Evolutionary conservation across 2,113 vertebrate species (phyloP).

Genomic region (Kobus ellipsiprymnus): DNA sequence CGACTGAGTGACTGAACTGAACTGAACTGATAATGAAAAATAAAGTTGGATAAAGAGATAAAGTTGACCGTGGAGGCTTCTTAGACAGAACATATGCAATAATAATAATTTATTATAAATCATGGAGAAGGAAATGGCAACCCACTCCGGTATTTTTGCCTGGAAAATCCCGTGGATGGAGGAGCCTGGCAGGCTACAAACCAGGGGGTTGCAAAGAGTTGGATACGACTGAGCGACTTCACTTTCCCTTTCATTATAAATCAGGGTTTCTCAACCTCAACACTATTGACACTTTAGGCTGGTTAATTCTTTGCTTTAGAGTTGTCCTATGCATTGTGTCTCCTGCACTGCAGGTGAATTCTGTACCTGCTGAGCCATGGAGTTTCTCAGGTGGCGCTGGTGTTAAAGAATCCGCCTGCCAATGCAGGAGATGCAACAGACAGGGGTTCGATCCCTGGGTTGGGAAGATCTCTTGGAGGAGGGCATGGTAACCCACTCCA

Average conservation of each 20-base stretch:
- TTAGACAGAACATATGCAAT: neutral
- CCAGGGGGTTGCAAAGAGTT: neutral
- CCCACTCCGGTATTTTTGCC: neutral
- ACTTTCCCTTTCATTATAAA: neutral
- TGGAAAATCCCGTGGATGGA: neutral
- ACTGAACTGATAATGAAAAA: neutral
- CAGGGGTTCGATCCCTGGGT: neutral
- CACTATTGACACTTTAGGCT: neutral
- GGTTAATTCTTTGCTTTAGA: neutral
- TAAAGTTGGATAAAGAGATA: neutral
- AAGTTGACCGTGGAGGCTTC: neutral
- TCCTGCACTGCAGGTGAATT: neutral
- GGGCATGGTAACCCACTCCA: neutral
- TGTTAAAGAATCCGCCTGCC: neutral
- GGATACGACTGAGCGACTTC: fast-evolving
- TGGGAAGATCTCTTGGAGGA: neutral
- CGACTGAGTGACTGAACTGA: too few relatives aligned
- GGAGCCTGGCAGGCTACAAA: neutral
- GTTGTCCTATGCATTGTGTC: neutral
- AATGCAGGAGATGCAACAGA: neutral
- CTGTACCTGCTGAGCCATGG: neutral
- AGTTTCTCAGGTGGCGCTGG: neutral
- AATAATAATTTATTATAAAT: neutral
- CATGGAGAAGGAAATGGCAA: neutral
- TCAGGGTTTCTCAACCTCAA: neutral